A percentile compares a stretch with the other conserved stretches of the same genome.
phyloP scores from a whole-genome alignment of 2,113 vertebrate genomes.

The Carassius auratus region DNA sequence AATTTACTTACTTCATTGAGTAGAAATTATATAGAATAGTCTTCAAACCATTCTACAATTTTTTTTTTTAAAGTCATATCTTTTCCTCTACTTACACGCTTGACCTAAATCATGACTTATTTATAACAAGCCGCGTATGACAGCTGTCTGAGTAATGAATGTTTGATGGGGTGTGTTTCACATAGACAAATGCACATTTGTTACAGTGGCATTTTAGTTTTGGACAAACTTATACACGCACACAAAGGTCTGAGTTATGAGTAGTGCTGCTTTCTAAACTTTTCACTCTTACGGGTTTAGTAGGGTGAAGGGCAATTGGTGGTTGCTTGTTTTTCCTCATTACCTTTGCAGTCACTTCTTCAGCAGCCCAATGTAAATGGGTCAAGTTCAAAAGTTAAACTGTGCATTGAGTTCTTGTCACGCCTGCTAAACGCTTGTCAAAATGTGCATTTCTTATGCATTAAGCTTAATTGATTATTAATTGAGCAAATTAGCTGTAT shows the following conservation, averaged over 20 bases:
- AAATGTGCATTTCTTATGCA: background rate
- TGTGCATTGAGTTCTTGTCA: background rate
- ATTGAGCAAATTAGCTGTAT: background rate
- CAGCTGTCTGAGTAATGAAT: conserved; percentile 27
- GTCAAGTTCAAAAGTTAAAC: too few species aligned
- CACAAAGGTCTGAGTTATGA: background rate
- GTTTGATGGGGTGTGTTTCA: conserved; percentile 30
- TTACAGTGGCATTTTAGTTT: background rate
- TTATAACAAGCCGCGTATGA: conserved; percentile 6
- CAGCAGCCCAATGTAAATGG: too few species aligned
- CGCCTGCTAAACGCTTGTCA: background rate
- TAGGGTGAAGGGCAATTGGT: background rate
- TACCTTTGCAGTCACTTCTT: background rate
- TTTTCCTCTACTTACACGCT: background rate
- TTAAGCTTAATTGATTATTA: background rate
- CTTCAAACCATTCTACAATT: background rate
- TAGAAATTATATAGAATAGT: background rate
- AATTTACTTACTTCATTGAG: too few species aligned
- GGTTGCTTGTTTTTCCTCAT: background rate
- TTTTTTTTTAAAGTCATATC: background rate
- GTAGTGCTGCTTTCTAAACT: background rate
- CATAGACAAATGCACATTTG: background rate
- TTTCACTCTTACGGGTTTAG: background rate
- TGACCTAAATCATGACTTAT: conserved; percentile 17
- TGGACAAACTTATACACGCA: background rate